Base-by-base conservation (phyloP, 1,140 invertebrate genomes). In the Centruroides vittatus region DNA sequence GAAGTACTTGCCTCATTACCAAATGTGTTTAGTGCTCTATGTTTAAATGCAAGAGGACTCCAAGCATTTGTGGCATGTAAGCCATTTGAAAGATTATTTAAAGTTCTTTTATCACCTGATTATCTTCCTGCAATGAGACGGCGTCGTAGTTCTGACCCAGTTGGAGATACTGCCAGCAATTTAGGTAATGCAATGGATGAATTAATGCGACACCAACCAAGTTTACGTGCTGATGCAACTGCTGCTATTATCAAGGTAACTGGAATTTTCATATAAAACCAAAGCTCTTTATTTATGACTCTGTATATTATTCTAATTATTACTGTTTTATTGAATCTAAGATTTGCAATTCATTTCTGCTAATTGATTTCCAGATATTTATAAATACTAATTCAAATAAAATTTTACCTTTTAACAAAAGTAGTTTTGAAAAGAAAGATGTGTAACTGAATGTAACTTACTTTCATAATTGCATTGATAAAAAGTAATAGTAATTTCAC, bases 181-280 rank as follows among this genome's bases (percentile, higher is more conserved):
- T 74, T 94, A 13, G 91, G 91, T 35, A 91, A 86, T 76, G 86
- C 89, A 3, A 92, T 94, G 87, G 91, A 94, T 73, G 91, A 94
- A 72, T 70, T 94, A 3, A 92, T 94, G 85, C 79, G 91, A 61
- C 90, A 94, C 73, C 91, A 94, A 72, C 90, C 91, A 1, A 88
- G 84, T 62, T 74, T 94, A 12, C 82, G 88, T 72, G 76, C 80
- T 7, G 84, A 86, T 69, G 89, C 89, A 6, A 92, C 84, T 1
- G 79, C 80, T 47, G 88, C 88, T 3, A 89, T 93, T 63, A 86
- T 93, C 5, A 84, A 87, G 71, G 80, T 82, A 34, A 6, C 36
- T 47, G n/a, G 23, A 23, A 23, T 2, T 23, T 23, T 23, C 23
- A 2, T 23, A 23, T 23, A 23, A 23, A 23, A 23, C 23, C 23